Percentiles rank a stretch among this genome's conserved stretches.
Evolutionary conservation across 2,888 invertebrate genomes (phyloP).

Genomic region (Diaprepes abbreviatus): DNA sequence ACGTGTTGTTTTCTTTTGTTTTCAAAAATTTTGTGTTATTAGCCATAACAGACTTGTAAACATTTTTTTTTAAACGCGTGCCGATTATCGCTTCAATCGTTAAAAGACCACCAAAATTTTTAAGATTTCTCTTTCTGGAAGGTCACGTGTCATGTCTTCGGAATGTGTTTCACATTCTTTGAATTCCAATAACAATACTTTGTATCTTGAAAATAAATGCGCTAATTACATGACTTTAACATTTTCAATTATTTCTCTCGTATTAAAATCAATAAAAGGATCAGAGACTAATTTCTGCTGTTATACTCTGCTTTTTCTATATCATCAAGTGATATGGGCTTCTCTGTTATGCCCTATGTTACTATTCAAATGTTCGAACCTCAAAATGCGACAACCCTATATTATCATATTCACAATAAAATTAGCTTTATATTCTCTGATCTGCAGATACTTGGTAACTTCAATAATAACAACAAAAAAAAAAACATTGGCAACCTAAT

Average conservation of each 20-base stretch:
- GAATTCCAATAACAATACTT: conserved; percentile 55
- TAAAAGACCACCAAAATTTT: conserved; percentile 55
- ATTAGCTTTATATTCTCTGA: too few species aligned
- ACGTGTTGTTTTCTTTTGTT: conserved; percentile 40
- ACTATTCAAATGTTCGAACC: too few species aligned
- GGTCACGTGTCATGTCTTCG: conserved; percentile 53
- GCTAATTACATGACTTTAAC: conserved; percentile 25
- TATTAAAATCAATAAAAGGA: conserved; percentile 43
- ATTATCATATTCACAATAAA: too few species aligned
- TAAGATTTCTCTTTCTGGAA: too few species aligned
- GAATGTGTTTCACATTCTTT: conserved; percentile 51
- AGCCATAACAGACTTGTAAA: conserved; percentile 54
- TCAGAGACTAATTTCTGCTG: conserved; percentile 46
- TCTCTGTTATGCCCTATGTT: too few species aligned
- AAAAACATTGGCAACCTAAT: too few species aligned
- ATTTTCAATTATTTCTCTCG: conserved; percentile 38
- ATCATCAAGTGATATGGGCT: too few species aligned
- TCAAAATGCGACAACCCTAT: too few species aligned
- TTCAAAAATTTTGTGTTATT: conserved; percentile 52
- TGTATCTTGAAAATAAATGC: conserved; percentile 47
- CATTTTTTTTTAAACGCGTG: conserved; percentile 50
- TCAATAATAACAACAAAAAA: too few species aligned
- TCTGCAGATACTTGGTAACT: too few species aligned
- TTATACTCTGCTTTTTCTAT: too few species aligned
- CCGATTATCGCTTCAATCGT: conserved; percentile 52